Base-by-base conservation (phyloP, 2,113 vertebrate genomes). In the Meleagris gallopavo region DNA sequence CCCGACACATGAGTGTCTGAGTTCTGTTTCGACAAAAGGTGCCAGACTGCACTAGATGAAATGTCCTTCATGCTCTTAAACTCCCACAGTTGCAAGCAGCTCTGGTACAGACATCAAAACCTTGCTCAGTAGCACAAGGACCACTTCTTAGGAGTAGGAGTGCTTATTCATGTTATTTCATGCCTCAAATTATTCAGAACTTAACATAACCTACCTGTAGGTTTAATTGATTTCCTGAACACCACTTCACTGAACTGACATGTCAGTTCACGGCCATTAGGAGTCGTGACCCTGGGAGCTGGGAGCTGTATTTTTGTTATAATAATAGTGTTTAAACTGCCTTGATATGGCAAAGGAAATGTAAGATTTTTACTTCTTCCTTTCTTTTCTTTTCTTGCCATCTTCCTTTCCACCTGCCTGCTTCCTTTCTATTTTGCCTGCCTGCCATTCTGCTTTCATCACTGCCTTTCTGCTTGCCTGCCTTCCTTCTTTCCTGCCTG, bases 11-110 rank as follows among this genome's bases (percentile, higher is more conserved):
- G 11, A 93, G 38, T 55, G 55, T 62, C 79, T 65, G 52, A 87
- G 62, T n/a, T 65, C 61, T 91, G 74, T 87, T 94, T 94, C 79
- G 71, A 85, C 84, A 65, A 79, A 91, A 89, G 66, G 81, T 91
- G 84, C 46, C 84, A 91, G 67, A 61, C 86, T 86, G 57, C 81
- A 24, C 74, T 43, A 60, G 84, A 79, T 79, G 87, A 87, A 87
- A 79, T 40, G 74, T 82, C 66, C 74, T 76, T 91, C 64, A 36
- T 1, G 5, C 48, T 72, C 46, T 91, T 87, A 72, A 36, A 73
- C 27, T 89, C 38, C 48, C 65, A 27, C 70, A 72, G 22, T 41
- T 89, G 40, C 81, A 94, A 75, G 69, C 46, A 87, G 73, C 61
- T 72, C 66, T 61, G 34, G 34, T 69, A 52, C n/a, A 87, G 84